phyloP scores from a whole-genome alignment of 1,140 invertebrate genomes.

The Drosophila setifemur region DNA sequence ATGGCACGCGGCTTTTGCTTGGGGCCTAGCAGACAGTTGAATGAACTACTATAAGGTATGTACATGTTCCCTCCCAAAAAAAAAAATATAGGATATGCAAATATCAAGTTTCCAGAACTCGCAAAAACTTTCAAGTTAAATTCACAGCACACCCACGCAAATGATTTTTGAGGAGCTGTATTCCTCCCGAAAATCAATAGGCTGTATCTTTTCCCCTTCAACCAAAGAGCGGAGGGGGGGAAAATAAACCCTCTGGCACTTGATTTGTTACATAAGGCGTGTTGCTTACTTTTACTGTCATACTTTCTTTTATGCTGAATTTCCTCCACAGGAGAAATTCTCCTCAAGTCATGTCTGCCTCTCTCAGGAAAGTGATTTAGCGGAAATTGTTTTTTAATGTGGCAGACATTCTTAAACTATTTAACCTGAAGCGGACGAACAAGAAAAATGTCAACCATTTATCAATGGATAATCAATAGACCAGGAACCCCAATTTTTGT shows the following conservation, averaged over 20 bases:
- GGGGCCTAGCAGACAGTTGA: conserved; percentile 39
- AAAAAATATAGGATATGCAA: not conserved
- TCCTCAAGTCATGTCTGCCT: conserved; percentile 14
- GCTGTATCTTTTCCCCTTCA: not conserved
- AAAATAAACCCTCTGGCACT: conserved; percentile 44
- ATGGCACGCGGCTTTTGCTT: conserved; percentile 7
- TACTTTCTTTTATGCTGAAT: conserved; percentile 50
- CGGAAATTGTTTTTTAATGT: conserved; percentile 80
- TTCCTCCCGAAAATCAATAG: conserved; percentile 17
- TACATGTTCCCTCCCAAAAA: too few species aligned
- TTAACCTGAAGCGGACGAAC: conserved; percentile 46
- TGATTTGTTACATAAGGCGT: conserved; percentile 59
- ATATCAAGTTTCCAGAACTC: conserved; percentile 1
- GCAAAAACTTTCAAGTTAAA: not conserved
- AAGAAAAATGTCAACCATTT: conserved; percentile 66
- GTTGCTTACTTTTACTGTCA: conserved; percentile 55
- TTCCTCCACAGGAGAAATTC: conserved; percentile 29
- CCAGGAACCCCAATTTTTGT: conserved; percentile 15
- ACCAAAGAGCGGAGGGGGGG: conserved; percentile 9
- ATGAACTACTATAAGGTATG: conserved; percentile 23
- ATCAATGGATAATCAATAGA: conserved; percentile 79
- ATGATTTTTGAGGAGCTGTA: not conserved
- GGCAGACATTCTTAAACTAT: conserved; percentile 73
- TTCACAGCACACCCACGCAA: not conserved
- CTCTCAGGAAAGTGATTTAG: conserved; percentile 56